These are phyloP conservation scores for Sarcophaga caerulescens DNA, from an alignment of 2,888 invertebrate genomes.

Conservation along the genomic window DNA sequence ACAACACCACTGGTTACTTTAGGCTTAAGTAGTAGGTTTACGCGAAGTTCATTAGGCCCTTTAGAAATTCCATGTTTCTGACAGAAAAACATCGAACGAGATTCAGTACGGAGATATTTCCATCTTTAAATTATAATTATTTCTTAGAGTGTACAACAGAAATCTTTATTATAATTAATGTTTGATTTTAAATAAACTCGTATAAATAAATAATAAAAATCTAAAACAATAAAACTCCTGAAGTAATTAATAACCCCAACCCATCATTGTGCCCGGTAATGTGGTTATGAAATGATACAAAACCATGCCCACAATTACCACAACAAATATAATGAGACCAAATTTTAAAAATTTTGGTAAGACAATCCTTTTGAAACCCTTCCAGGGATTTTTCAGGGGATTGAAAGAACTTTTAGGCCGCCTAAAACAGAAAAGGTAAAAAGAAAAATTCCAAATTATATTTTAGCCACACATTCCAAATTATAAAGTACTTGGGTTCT, in stretches of 20 bases:
- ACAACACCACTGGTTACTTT: too few species aligned
- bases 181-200: background rate
- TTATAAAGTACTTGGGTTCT: slow-evolving; percentile 83
- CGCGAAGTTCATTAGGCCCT: too few species aligned
- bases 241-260: slow-evolving; percentile 10
- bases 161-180: background rate
- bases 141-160: too few species aligned
- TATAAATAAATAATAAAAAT: background rate
- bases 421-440: slow-evolving; percentile 77
- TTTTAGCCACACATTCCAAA: background rate
- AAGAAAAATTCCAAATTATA: background rate
- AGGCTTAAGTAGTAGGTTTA: too few species aligned
- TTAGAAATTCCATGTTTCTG: too few species aligned
- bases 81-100: too few species aligned
- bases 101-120: too few species aligned
- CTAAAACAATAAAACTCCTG: background rate
- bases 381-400: slow-evolving; percentile 83
- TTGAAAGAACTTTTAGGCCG: slow-evolving; percentile 85
- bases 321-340: slow-evolving; percentile 68
- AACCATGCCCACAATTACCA: slow-evolving; percentile 44
- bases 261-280: slow-evolving; percentile 21
- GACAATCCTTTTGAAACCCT: slow-evolving; percentile 80
- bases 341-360: slow-evolving; percentile 69
- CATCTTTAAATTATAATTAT: too few species aligned
- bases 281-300: slow-evolving; percentile 35